Percentiles rank a stretch among this genome's conserved stretches.
These are phyloP conservation scores for Spea multiplicata DNA, from an alignment of 2,113 vertebrate genomes.

Conservation along the genomic window DNA sequence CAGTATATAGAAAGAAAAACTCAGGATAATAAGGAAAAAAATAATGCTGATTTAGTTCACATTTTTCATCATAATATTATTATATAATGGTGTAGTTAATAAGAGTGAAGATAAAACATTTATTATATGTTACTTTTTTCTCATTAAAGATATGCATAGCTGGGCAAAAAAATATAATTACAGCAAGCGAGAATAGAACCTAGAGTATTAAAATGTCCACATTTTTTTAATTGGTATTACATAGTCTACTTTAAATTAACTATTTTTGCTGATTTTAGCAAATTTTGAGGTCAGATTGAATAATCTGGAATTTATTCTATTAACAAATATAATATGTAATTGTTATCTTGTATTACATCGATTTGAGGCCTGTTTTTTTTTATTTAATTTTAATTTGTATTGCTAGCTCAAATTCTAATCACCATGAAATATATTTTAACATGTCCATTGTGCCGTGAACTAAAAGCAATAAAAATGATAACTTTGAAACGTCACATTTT, in stretches of 20 bases:
- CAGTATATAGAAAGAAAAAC: no score
- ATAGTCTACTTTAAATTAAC: constrained; percentile 11
- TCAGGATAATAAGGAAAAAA: no score
- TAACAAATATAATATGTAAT: constrained; percentile 21
- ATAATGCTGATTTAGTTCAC: no score
- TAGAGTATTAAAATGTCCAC: constrained; percentile 14
- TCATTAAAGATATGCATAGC: constrained; percentile 1
- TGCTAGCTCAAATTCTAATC: background rate
- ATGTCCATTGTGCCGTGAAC: background rate
- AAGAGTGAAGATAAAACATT: no score
- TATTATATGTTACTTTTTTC: background rate
- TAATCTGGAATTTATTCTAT: constrained; percentile 22
- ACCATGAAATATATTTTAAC: background rate
- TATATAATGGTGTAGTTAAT: no score
- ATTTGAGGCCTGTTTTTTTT: no score
- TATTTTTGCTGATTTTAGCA: constrained; percentile 15
- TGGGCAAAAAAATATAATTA: background rate
- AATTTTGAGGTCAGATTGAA: constrained; percentile 25
- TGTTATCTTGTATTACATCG: background rate
- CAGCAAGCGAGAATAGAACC: no score
- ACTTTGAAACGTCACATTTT: background rate
- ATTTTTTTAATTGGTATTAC: constrained; percentile 23
- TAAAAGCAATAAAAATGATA: constrained; percentile 6
- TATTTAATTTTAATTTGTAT: background rate
- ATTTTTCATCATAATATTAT: no score